phyloP scores from a whole-genome alignment of 2,113 vertebrate species.

The Pelusios castaneus region DNA sequence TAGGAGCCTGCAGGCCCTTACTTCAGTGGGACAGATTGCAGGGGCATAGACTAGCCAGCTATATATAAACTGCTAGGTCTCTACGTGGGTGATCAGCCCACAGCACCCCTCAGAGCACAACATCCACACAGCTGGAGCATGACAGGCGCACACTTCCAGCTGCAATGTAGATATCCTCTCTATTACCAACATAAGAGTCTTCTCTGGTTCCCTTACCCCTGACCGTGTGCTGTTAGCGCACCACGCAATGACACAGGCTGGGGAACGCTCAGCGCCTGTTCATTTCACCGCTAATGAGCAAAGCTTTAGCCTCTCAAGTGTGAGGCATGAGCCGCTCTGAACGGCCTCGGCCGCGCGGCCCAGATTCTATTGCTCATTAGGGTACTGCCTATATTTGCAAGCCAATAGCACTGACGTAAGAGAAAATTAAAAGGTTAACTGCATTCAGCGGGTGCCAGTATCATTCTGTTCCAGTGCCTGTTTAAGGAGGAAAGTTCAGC shows the following conservation, averaged over 20 bases:
- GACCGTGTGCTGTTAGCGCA: not conserved
- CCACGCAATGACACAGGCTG: rapidly evolving
- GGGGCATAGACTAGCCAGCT: no score
- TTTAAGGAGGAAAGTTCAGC: rapidly evolving
- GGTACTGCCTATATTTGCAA: rapidly evolving
- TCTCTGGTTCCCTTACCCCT: not conserved
- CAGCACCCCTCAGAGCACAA: no score
- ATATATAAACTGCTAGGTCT: not conserved
- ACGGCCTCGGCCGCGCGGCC: not conserved
- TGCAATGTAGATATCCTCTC: no score
- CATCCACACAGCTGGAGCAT: not conserved
- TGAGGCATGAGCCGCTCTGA: not conserved
- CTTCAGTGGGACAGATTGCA: no score
- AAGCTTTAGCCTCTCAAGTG: not conserved
- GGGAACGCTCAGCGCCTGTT: not conserved
- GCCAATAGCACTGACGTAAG: not conserved
- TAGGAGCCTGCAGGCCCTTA: no score
- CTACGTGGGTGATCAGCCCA: not conserved
- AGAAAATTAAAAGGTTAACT: not conserved
- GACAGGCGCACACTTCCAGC: not conserved
- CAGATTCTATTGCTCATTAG: not conserved
- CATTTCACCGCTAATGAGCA: not conserved
- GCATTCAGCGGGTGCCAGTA: rapidly evolving
- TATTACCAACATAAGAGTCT: not conserved
- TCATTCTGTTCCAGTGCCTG: not conserved